Evolutionary conservation across 2,888 invertebrate genomes (phyloP).

Genomic region (Lissocephala sabroskyi): DNA sequence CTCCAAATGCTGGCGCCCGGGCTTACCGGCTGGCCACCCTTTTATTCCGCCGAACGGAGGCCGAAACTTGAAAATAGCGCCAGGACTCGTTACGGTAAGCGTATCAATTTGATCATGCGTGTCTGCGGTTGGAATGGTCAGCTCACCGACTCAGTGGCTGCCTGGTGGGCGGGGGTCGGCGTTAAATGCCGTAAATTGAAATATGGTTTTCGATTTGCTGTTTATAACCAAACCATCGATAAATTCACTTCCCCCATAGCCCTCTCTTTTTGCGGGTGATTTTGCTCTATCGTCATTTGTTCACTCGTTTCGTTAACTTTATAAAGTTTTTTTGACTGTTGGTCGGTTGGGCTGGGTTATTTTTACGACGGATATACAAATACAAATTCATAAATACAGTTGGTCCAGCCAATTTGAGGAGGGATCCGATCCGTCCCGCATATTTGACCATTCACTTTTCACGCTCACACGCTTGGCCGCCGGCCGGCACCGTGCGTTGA

Average conservation of each 20-base stretch:
- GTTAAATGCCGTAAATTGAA: constrained; percentile 63
- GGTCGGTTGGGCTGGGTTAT: constrained; percentile 25
- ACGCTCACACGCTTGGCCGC: no score
- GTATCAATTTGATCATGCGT: constrained; percentile 62
- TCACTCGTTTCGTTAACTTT: constrained; percentile 54
- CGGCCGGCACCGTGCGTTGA: no score
- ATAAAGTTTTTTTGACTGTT: constrained; percentile 50
- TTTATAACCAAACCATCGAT: constrained; percentile 61
- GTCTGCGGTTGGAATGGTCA: constrained; percentile 15
- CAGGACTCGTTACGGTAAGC: constrained; percentile 48
- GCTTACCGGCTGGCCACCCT: no score
- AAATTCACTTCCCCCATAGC: constrained; percentile 17
- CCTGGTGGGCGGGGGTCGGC: constrained; percentile 29
- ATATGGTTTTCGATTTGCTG: constrained; percentile 65
- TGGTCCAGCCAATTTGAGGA: no score
- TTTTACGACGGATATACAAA: neutral
- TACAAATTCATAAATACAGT: no score
- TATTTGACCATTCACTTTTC: constrained; percentile 57
- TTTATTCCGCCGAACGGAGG: no score
- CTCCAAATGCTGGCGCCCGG: no score
- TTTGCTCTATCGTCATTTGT: constrained; percentile 34
- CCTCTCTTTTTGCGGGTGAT: neutral
- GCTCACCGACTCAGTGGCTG: neutral
- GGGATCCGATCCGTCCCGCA: no score
- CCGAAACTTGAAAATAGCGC: constrained; percentile 10